A percentile compares a stretch with the other conserved stretches of the same genome.
These are phyloP conservation scores for Motacilla tschutschensis DNA, from an alignment of 2,113 vertebrate genomes.

Conservation along the genomic window DNA sequence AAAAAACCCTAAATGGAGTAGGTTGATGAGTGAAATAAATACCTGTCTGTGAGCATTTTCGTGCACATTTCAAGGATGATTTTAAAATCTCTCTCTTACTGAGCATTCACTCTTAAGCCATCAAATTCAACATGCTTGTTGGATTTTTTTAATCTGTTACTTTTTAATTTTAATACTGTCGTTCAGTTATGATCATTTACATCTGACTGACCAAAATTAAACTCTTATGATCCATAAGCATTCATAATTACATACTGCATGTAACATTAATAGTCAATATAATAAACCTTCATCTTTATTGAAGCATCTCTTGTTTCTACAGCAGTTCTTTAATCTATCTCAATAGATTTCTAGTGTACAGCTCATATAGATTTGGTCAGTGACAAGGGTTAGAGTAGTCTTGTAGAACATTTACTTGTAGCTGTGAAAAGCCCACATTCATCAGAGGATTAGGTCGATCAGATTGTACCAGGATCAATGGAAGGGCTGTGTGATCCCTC, in stretches of 20 bases:
- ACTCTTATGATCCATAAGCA: constrained; percentile 64
- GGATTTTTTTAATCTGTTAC: neutral
- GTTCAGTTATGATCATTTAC: constrained; percentile 57
- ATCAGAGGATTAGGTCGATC: constrained; percentile 88
- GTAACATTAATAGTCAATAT: constrained; percentile 76
- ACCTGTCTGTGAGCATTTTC: neutral
- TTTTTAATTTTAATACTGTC: constrained; percentile 1
- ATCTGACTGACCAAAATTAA: constrained; percentile 68
- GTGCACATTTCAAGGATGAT: neutral
- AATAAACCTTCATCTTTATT: constrained; percentile 78
- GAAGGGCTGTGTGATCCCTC: constrained; percentile 80
- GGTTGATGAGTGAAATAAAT: constrained; percentile 33
- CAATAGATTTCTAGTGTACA: constrained; percentile 78
- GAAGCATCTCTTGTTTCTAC: constrained; percentile 74
- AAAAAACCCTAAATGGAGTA: neutral
- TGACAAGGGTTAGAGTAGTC: constrained; percentile 83
- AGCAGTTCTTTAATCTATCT: constrained; percentile 77
- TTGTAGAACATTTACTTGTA: constrained; percentile 84
- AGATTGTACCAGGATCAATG: constrained; percentile 86
- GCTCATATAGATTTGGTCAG: constrained; percentile 77
- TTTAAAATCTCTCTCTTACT: neutral
- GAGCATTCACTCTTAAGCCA: neutral
- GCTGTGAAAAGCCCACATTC: constrained; percentile 83
- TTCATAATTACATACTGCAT: constrained; percentile 65
- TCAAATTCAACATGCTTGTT: neutral